Percentiles rank a stretch among this genome's conserved stretches.
Conservation (phyloP, 2,797 vertebrate genomes). For the Coregonus sp. region DNA sequence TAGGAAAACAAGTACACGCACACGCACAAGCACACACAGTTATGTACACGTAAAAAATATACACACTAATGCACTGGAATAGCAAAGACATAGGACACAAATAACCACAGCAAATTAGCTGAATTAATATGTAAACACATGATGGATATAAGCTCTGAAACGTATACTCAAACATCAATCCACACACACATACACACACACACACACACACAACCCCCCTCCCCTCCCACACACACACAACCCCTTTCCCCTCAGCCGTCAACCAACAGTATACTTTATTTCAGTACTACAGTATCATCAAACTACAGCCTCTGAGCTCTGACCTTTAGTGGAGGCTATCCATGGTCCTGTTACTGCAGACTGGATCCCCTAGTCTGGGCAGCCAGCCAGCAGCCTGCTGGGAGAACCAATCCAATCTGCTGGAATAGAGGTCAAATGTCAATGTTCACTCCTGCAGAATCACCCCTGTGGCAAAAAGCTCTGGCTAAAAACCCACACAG, state of each 20-base stretch:
- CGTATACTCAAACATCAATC: too few species aligned
- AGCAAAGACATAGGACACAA: too few species aligned
- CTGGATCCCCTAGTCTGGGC: neutral
- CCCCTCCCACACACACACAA: too few species aligned
- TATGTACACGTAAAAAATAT: too few species aligned
- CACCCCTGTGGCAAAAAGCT: neutral
- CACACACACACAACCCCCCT: too few species aligned
- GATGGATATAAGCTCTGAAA: too few species aligned
- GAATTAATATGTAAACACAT: too few species aligned
- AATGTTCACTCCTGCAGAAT: neutral
- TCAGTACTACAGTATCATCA: neutral
- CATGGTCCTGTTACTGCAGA: neutral
- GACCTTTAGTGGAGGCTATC: neutral
- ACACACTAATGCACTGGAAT: too few species aligned
- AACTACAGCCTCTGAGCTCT: neutral
- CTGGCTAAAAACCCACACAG: neutral
- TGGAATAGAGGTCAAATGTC: neutral
- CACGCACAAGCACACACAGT: too few species aligned
- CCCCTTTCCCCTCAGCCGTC: neutral
- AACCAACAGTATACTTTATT: neutral
- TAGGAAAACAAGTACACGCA: too few species aligned
- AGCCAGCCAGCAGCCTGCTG: neutral
- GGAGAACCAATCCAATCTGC: slow-evolving; percentile 2
- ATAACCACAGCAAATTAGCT: too few species aligned
- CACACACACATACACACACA: too few species aligned